A percentile compares a stretch with the other conserved stretches of the same genome.
phyloP scores from a whole-genome alignment of 2,797 vertebrate genomes.

The Anguilla marmorata region DNA sequence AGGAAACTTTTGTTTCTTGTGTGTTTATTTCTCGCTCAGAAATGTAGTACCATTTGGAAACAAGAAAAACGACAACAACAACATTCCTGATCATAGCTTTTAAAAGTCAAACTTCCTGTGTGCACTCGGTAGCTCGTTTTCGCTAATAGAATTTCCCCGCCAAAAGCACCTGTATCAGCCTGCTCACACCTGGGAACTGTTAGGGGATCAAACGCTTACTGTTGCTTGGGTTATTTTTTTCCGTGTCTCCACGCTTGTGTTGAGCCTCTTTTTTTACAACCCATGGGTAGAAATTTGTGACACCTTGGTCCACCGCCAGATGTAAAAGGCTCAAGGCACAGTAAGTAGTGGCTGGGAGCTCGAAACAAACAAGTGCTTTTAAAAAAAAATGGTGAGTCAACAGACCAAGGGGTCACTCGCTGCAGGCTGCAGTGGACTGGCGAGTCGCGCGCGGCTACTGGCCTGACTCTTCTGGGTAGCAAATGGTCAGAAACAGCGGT shows the following conservation, averaged over 20 bases:
- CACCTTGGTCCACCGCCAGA: background rate
- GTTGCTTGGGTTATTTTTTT: background rate
- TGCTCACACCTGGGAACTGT: background rate
- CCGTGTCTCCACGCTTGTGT: background rate
- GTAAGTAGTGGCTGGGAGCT: background rate
- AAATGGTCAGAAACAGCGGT: too few species aligned
- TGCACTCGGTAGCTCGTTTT: background rate
- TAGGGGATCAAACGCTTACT: background rate
- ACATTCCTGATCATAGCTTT: background rate
- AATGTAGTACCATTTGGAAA: background rate
- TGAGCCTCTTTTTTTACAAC: background rate
- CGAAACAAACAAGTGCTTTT: background rate
- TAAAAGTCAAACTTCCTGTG: background rate
- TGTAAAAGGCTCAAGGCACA: background rate
- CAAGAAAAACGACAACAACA: too few species aligned
- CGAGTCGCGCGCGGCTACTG: background rate
- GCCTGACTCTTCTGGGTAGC: too few species aligned
- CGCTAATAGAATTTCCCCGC: background rate
- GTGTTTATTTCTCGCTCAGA: background rate
- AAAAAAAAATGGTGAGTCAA: conserved; percentile 1
- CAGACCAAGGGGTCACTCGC: background rate
- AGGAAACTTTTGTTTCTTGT: conserved; percentile 25
- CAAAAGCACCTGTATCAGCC: background rate
- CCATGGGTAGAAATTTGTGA: background rate
- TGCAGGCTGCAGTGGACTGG: background rate